A percentile compares a stretch with the other conserved stretches of the same genome.
These are phyloP conservation scores for Aphodius granarius DNA, from an alignment of 2,888 invertebrate species.

Conservation along the genomic window DNA sequence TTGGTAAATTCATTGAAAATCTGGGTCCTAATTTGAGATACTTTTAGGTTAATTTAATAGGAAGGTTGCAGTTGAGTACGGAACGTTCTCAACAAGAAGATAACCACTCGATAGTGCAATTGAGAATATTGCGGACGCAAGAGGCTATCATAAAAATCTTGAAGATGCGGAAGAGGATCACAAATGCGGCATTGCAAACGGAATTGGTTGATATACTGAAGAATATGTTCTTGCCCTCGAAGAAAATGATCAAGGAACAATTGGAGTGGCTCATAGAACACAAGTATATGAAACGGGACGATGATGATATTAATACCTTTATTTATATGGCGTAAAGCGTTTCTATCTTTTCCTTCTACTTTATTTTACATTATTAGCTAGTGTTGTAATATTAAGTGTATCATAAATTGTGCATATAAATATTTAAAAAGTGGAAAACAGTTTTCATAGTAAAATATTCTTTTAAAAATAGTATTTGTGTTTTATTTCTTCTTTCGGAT, in stretches of 20 bases:
- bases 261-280: constrained; percentile 99
- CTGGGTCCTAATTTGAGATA: neutral
- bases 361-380: constrained; percentile 3
- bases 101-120: constrained; percentile 96
- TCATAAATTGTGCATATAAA: neutral
- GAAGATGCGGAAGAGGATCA: constrained; percentile 95
- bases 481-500: neutral
- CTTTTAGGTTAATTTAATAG: constrained; percentile 83
- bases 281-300: constrained; percentile 95
- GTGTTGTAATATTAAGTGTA: neutral
- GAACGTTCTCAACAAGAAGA: constrained; percentile 94
- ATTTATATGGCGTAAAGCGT: constrained; percentile 90
- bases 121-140: constrained; percentile 89
- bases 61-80: constrained; percentile 91
- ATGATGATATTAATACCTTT: constrained; percentile 96
- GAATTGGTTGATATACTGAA: constrained; percentile 97
- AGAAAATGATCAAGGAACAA: constrained; percentile 99
- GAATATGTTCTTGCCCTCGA: constrained; percentile 98
- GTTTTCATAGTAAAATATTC: neutral
- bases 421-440: neutral
- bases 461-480: neutral
- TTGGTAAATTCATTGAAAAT: neutral
- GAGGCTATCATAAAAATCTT: constrained; percentile 99
- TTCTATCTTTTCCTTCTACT: neutral
- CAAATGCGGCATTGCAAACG: constrained; percentile 93